Percentiles rank a stretch among this genome's conserved stretches.
Conservation (phyloP, 2,797 vertebrate species). For the Agapornis canus region DNA sequence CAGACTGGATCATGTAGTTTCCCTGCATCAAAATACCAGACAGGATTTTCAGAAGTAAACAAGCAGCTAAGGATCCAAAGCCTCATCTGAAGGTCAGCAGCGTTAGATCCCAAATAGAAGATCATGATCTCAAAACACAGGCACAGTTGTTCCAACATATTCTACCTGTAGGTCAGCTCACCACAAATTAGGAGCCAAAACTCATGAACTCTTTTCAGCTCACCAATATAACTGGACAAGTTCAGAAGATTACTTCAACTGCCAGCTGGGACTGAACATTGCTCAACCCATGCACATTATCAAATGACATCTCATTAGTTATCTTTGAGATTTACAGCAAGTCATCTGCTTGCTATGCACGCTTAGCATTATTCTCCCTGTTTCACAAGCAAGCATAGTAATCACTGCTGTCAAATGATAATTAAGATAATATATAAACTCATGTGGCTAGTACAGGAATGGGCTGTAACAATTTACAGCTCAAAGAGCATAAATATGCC, state of each 20-base stretch:
- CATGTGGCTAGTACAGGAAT: neutral
- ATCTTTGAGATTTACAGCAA: neutral
- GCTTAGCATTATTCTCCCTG: neutral
- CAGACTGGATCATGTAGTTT: neutral
- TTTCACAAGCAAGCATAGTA: neutral
- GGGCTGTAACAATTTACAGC: neutral
- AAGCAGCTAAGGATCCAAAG: neutral
- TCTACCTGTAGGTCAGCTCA: neutral
- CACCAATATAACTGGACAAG: neutral
- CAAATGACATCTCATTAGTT: neutral
- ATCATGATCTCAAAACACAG: neutral
- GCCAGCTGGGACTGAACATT: neutral
- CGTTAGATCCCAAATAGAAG: neutral
- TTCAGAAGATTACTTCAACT: neutral
- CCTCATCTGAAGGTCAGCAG: neutral
- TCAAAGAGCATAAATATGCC: neutral
- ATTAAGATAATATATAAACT: neutral
- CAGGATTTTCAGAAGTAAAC: neutral
- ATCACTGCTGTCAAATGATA: neutral
- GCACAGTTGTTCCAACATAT: neutral
- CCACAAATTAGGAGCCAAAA: neutral
- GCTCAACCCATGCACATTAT: neutral
- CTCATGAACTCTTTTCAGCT: neutral
- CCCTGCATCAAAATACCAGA: neutral
- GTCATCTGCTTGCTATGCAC: neutral